A percentile compares a stretch with the other conserved stretches of the same genome.
Conservation (phyloP, 2,797 vertebrate genomes). For the Streptopelia turtur region DNA sequence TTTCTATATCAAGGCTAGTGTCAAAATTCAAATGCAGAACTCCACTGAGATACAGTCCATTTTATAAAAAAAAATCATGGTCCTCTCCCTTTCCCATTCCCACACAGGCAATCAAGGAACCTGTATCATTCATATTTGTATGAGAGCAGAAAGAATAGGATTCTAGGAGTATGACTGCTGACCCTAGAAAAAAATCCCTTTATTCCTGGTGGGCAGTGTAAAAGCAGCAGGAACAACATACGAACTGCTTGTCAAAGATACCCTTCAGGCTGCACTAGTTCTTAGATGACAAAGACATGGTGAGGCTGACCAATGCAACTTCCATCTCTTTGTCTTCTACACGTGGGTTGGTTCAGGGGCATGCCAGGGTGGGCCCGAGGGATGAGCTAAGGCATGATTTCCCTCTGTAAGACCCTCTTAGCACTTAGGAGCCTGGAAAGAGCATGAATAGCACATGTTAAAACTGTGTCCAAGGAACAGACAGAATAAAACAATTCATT, state of each 20-base stretch:
- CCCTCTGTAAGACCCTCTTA: background rate
- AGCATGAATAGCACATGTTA: background rate
- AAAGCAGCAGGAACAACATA: background rate
- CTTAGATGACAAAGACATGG: background rate
- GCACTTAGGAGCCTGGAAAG: background rate
- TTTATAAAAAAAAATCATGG: no score
- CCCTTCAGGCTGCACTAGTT: background rate
- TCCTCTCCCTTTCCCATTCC: background rate
- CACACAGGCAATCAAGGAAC: background rate
- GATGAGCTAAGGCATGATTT: background rate
- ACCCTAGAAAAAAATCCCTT: background rate
- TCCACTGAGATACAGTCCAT: background rate
- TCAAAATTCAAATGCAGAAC: background rate
- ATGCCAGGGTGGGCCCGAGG: background rate
- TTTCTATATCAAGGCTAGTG: background rate
- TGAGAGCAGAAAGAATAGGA: background rate
- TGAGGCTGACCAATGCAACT: background rate
- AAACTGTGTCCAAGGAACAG: background rate
- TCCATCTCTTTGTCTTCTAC: background rate
- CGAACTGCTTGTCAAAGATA: background rate
- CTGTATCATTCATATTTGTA: background rate
- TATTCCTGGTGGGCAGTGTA: background rate
- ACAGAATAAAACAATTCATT: background rate
- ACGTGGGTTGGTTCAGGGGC: background rate
- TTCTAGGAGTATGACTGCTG: background rate